phyloP scores from a whole-genome alignment of 1,140 invertebrate species.

The Notospermus geniculatus region DNA sequence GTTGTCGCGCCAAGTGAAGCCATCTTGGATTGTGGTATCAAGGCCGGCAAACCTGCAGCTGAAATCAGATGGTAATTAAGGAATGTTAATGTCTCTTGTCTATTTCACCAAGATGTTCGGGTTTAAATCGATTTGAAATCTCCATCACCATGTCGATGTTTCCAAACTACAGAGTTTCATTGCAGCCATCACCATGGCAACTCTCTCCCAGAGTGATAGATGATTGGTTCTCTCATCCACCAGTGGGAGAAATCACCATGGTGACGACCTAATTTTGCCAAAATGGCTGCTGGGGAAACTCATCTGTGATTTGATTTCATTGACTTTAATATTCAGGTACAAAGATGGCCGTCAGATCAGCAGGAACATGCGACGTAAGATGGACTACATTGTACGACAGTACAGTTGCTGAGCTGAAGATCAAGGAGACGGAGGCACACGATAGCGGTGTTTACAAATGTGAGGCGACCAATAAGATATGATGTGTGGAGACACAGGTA shows the following conservation, averaged over 20 bases:
- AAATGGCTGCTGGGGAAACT: too few relatives aligned
- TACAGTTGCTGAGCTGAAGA: conserved; percentile 64
- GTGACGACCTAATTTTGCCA: background rate
- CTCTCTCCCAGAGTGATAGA: too few relatives aligned
- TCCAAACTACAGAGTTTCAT: too few relatives aligned
- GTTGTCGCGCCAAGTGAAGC: conserved; percentile 46
- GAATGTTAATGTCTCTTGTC: background rate
- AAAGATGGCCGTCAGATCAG: conserved; percentile 42
- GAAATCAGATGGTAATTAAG: conserved; percentile 52
- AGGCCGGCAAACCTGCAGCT: conserved; percentile 48
- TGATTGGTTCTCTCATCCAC: too few relatives aligned
- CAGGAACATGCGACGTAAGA: conserved; percentile 32
- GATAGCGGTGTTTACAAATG: conserved; percentile 94
- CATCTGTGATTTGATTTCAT: too few relatives aligned
- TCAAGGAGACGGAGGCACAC: conserved; percentile 78
- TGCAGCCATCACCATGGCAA: too few relatives aligned
- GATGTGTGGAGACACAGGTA: conserved; percentile 86
- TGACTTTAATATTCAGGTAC: conserved; percentile 31
- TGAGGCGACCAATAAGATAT: conserved; percentile 81
- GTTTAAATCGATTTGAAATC: too few relatives aligned
- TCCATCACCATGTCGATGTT: too few relatives aligned
- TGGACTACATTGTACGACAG: conserved; percentile 41
- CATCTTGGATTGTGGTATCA: conserved; percentile 48
- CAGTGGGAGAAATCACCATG: too few relatives aligned
- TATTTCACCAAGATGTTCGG: background rate